Evolutionary conservation across 2,797 vertebrate species (phyloP).

Genomic region (Chloroceryle amazona): DNA sequence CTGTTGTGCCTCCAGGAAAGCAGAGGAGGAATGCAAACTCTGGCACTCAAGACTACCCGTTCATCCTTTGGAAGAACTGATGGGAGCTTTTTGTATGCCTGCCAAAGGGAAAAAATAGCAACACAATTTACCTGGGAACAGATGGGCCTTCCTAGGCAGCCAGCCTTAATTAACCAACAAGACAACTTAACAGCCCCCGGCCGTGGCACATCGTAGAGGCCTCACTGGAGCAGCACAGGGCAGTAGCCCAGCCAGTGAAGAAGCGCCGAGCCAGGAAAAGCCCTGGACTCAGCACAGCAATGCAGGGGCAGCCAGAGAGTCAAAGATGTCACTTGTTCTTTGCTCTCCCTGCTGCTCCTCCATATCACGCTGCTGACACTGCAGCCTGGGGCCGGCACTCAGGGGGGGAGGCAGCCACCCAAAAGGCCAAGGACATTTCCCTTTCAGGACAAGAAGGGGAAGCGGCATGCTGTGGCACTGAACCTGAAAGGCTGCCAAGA

Average conservation of each 20-base stretch:
- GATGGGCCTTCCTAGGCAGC: conserved; percentile 67
- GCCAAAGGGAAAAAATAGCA: not conserved
- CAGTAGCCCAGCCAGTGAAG: not conserved
- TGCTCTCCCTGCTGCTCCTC: conserved; percentile 42
- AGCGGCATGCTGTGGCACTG: accelerated
- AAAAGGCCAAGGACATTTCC: not conserved
- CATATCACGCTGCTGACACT: not conserved
- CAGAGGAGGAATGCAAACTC: not conserved
- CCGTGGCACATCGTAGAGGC: not conserved
- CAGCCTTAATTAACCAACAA: conserved; percentile 73
- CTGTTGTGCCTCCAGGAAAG: not conserved
- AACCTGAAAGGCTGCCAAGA: not conserved
- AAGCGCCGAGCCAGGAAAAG: not conserved
- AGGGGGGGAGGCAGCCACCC: not conserved
- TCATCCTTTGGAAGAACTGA: not conserved
- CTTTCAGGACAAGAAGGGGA: not conserved
- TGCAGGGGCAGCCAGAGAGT: not conserved
- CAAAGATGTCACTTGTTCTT: not conserved
- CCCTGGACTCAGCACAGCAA: conserved; percentile 20
- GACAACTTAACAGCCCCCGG: conserved; percentile 15
- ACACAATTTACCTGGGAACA: conserved; percentile 60
- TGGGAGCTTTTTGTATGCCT: not conserved
- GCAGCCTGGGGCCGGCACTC: not conserved
- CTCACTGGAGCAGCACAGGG: not conserved
- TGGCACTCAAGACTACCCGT: not conserved